Conservation (phyloP, 2,113 vertebrate species). For the Apistogramma diplotaenia region DNA sequence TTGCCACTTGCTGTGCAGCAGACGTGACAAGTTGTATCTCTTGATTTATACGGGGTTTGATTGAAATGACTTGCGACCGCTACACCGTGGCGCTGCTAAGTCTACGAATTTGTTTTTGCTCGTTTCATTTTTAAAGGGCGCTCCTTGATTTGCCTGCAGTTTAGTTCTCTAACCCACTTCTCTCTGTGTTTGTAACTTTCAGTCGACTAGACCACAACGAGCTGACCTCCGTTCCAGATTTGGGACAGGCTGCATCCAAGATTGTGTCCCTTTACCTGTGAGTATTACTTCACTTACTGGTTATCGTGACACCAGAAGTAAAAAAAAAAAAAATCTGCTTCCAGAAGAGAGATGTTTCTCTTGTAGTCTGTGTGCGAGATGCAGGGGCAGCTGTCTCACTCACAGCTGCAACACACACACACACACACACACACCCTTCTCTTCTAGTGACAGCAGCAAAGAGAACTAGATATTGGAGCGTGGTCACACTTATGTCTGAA, state of each 20-base stretch:
- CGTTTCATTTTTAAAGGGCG: not conserved
- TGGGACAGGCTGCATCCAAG: conserved; percentile 78
- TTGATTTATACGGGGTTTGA: conserved; percentile 33
- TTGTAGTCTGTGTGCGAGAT: not conserved
- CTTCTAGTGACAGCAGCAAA: not conserved
- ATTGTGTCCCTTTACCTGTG: conserved; percentile 86
- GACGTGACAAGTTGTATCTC: conserved; percentile 44
- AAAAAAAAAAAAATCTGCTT: not conserved
- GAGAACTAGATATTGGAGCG: not conserved
- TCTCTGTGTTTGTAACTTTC: conserved; percentile 59
- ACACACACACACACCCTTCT: not conserved
- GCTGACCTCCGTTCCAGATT: conserved; percentile 84
- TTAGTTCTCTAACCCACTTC: conserved; percentile 24
- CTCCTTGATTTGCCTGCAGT: not conserved
- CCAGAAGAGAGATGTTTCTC: not conserved
- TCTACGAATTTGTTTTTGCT: not conserved
- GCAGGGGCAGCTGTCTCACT: not conserved
- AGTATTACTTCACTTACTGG: conserved; percentile 71
- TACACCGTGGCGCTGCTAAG: not conserved
- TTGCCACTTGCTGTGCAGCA: conserved; percentile 51
- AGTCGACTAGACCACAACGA: conserved; percentile 91
- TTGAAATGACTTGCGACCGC: not conserved
- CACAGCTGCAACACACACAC: not conserved
- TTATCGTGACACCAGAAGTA: not conserved
- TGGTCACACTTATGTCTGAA: not conserved